A percentile compares a stretch with the other conserved stretches of the same genome.
Conservation (phyloP, 2,797 vertebrate genomes). For the Basileuterus tristriatus region DNA sequence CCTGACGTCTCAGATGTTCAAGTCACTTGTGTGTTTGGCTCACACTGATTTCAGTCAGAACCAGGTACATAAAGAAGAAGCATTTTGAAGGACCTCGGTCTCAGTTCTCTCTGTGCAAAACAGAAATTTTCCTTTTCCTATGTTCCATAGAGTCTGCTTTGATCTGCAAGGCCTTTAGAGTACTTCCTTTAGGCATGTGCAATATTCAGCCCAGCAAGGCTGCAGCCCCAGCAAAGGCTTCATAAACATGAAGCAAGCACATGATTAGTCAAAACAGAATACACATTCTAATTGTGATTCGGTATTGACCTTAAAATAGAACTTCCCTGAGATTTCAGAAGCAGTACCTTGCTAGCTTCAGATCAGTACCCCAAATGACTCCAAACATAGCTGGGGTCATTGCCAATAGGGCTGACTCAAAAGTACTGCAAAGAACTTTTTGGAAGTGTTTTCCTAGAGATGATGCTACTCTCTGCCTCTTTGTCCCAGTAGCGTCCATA, state of each 20-base stretch:
- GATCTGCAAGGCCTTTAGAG: background rate
- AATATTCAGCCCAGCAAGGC: background rate
- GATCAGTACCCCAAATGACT: background rate
- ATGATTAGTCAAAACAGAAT: background rate
- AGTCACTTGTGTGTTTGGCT: background rate
- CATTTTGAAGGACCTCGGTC: background rate
- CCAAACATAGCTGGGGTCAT: background rate
- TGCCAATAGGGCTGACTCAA: background rate
- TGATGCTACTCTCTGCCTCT: background rate
- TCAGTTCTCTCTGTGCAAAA: background rate
- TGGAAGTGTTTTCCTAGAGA: background rate
- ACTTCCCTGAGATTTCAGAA: background rate
- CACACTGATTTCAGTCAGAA: background rate
- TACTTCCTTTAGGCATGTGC: background rate
- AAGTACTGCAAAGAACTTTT: background rate
- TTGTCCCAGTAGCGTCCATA: background rate
- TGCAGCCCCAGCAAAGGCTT: background rate
- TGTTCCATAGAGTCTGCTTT: background rate
- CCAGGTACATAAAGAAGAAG: background rate
- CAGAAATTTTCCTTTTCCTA: background rate
- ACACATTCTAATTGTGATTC: background rate
- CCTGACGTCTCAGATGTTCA: background rate
- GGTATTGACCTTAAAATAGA: background rate
- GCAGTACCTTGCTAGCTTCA: background rate
- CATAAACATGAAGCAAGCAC: background rate